Conservation (phyloP, 2,113 vertebrate genomes). For the Melanostigma gelatinosum region DNA sequence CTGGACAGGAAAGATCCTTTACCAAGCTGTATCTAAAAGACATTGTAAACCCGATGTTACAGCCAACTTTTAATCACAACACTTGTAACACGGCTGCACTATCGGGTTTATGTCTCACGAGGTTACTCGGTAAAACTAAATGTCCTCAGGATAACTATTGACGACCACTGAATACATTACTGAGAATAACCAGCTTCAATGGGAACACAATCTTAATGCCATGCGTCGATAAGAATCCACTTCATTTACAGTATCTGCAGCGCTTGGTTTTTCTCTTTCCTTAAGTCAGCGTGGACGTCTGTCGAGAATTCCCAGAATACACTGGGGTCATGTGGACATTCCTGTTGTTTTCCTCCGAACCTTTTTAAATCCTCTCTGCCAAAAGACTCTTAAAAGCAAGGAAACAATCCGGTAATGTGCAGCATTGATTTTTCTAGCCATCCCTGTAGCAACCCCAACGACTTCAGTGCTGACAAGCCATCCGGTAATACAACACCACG, state of each 20-base stretch:
- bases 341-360: slow-evolving; percentile 52
- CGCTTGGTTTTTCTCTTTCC: slow-evolving; percentile 52
- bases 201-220: slow-evolving; percentile 7
- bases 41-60: background rate
- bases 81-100: background rate
- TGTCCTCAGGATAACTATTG: background rate
- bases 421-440: slow-evolving; percentile 66
- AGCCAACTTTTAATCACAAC: slow-evolving; percentile 18
- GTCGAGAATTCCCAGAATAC: slow-evolving; percentile 51
- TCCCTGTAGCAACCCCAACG: slow-evolving; percentile 37
- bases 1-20: slow-evolving; percentile 1
- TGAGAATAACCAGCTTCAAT: slow-evolving; percentile 4
- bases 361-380: slow-evolving; percentile 56
- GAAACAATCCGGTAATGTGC: slow-evolving; percentile 60
- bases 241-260: slow-evolving; percentile 32
- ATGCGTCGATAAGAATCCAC: slow-evolving; percentile 21
- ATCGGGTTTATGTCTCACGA: slow-evolving; percentile 10
- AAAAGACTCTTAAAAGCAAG: slow-evolving; percentile 54
- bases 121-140: background rate
- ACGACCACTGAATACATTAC: background rate
- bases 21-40: slow-evolving; percentile 1
- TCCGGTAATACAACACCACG: slow-evolving; percentile 47
- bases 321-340: slow-evolving; percentile 45
- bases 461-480: slow-evolving; percentile 47
- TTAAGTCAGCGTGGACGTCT: slow-evolving; percentile 51